phyloP scores from a whole-genome alignment of 2,113 vertebrate species.

The Gallinago paraguaiae region DNA sequence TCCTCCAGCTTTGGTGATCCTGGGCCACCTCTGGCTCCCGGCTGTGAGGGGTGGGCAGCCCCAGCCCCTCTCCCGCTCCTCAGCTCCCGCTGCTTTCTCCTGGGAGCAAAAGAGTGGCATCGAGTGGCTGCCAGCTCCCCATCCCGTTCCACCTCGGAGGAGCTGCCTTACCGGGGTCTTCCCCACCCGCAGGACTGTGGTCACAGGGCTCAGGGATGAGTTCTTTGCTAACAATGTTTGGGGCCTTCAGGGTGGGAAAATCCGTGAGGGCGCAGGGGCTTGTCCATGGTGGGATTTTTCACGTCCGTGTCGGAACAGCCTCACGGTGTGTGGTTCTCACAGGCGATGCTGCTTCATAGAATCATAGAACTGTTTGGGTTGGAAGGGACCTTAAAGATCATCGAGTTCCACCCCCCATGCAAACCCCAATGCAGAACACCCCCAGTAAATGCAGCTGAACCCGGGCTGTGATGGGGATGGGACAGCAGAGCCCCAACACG shows the following conservation, averaged over 20 bases:
- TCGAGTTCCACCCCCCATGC: no score
- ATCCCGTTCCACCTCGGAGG: neutral
- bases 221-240: neutral
- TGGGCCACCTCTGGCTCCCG: neutral
- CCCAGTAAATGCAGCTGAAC: neutral
- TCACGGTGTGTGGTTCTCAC: neutral
- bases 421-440: neutral
- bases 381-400: no score
- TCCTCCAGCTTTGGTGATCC: neutral
- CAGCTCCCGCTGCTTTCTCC: neutral
- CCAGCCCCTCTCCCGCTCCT: neutral
- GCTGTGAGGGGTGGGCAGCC: neutral
- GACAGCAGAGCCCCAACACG: neutral
- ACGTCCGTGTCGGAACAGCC: no score
- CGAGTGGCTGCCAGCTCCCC: neutral
- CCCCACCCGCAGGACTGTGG: neutral
- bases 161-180: rapidly evolving
- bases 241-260: neutral
- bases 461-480: rapidly evolving
- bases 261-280: neutral
- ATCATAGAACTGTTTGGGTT: no score
- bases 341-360: neutral
- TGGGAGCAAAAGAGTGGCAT: neutral
- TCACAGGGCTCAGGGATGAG: neutral
- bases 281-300: neutral